Evolutionary conservation across 2,888 invertebrate species (phyloP).

Genomic region (Pomacea canaliculata): DNA sequence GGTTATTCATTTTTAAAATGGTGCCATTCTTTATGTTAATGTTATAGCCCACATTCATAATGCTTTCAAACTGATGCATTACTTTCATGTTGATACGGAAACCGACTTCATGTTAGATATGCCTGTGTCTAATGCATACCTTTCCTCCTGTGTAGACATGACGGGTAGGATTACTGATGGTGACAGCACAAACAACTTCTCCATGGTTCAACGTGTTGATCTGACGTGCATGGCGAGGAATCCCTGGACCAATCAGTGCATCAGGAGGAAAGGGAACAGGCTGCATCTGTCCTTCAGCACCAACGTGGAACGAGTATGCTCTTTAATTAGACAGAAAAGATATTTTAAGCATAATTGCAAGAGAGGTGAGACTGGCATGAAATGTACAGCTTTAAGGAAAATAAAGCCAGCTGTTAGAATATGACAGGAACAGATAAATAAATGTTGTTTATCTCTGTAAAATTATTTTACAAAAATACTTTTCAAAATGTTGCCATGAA

Average conservation of each 20-base stretch:
- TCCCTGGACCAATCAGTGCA: slow-evolving; percentile 91
- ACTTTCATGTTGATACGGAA: no score
- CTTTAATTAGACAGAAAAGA: slow-evolving; percentile 72
- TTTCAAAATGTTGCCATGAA: no score
- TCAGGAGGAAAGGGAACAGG: slow-evolving; percentile 96
- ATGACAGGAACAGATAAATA: no score
- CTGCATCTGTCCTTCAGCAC: slow-evolving; percentile 73
- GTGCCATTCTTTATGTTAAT: no score
- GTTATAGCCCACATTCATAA: no score
- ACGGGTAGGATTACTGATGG: slow-evolving; percentile 78
- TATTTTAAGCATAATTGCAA: neutral
- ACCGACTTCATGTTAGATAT: no score
- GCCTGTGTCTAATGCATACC: slow-evolving; percentile 48
- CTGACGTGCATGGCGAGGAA: slow-evolving; percentile 90
- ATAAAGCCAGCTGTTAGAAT: no score
- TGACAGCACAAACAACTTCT: slow-evolving; percentile 97
- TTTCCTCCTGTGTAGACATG: slow-evolving; percentile 92
- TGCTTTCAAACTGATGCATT: no score
- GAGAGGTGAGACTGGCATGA: no score
- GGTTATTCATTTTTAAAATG: no score
- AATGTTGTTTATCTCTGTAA: no score
- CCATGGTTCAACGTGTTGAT: slow-evolving; percentile 93
- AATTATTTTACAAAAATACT: no score
- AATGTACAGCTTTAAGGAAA: neutral
- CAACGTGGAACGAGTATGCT: slow-evolving; percentile 95